Conservation (phyloP, 1,140 invertebrate genomes). For the Ctenoplectra terminalis region DNA sequence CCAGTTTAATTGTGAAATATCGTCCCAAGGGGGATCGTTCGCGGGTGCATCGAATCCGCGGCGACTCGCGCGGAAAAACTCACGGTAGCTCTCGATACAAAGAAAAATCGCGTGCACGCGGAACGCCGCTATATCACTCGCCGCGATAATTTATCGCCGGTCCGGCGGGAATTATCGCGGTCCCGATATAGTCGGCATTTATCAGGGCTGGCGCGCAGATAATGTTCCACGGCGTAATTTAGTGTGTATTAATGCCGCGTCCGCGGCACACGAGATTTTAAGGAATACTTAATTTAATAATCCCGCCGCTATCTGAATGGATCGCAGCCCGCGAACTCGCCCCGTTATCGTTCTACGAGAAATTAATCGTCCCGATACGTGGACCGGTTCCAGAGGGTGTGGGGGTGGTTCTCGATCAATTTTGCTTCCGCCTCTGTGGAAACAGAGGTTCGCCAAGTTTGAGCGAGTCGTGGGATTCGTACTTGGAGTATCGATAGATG, state of each 20-base stretch:
- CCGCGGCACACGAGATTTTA: constrained; percentile 43
- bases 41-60: background rate
- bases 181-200: constrained; percentile 60
- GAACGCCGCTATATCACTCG: constrained; percentile 60
- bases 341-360: constrained; percentile 22
- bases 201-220: constrained; percentile 56
- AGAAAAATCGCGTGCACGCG: constrained; percentile 62
- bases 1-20: constrained; percentile 53
- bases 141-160: constrained; percentile 59
- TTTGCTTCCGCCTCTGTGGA: background rate
- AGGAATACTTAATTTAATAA: constrained; percentile 69
- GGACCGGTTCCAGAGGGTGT: background rate
- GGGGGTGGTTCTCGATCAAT: background rate
- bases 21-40: background rate
- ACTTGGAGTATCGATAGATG: too few relatives aligned
- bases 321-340: constrained; percentile 4
- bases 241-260: constrained; percentile 61
- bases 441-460: too few relatives aligned
- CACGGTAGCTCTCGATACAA: constrained; percentile 20
- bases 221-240: constrained; percentile 65
- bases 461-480: too few relatives aligned
- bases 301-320: constrained; percentile 23
- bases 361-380: constrained; percentile 39
- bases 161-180: constrained; percentile 62
- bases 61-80: background rate